Base-by-base conservation (phyloP, 2,797 vertebrate genomes). In the Peromyscus eremicus region DNA sequence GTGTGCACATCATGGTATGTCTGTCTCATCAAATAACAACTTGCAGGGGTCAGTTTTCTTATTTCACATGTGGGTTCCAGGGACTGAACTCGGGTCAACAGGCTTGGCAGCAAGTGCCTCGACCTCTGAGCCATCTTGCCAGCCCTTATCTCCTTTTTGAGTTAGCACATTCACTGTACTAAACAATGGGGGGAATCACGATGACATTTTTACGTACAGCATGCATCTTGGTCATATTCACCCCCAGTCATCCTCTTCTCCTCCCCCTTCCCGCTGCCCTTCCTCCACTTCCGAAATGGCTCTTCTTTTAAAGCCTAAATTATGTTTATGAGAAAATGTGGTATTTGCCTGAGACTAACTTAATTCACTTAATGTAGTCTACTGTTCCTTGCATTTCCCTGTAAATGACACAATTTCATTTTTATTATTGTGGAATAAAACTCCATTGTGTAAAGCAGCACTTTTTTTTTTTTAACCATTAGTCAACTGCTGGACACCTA, bases 361-460 rank as follows among this genome's bases (percentile, higher is more conserved):
- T 88, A 23, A 75, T 75, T 43, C 25, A 40, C 49, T 73, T 43
- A 75, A 75, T 7, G 11, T 73, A 55, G 66, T 43, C n/a, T 75
- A 88, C n/a, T 14, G 13, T 43, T 29, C 52, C 25, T 73, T 40
- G 21, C 27, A 62, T 89, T 89, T 60, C 23, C n/a, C 55, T 89
- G 55, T 57, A 75, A 60, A 29, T 88, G 70, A 89, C 71, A 71
- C 34, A 75, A 52, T 46, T 60, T 62, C 37, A 62, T 34, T 75
- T 87, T 57, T 88, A 73, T 88, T 88, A 75, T 43, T 75, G 70
- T 29, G 71, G 27, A 88, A 75, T 60, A 75, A 43, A 88, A 88
- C 27, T 43, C n/a, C 52, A 60, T 32, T 88, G 70, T 88, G 25
- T 34, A 32, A 13, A 75, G 60, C 71, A 21, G 27, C 52, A 60